Percentiles rank a stretch among this genome's conserved stretches.
phyloP scores from a whole-genome alignment of 2,113 vertebrate species.

The Myiozetetes cayanensis region DNA sequence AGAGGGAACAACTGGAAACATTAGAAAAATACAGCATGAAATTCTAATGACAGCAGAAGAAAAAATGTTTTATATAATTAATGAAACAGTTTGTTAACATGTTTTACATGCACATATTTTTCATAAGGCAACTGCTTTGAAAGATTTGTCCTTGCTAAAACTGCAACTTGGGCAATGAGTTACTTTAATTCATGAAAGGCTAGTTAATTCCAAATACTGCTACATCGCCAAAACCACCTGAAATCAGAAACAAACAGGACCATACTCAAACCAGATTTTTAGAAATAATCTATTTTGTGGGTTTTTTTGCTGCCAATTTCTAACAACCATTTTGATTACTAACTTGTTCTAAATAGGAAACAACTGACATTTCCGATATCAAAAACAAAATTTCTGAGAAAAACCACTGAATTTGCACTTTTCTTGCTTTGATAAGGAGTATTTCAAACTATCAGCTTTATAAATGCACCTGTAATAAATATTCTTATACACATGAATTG shows the following conservation, averaged over 20 bases:
- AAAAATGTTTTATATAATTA: background rate
- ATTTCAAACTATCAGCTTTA: background rate
- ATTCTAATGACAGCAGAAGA: background rate
- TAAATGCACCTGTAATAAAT: background rate
- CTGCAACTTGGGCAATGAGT: background rate
- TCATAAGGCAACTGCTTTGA: background rate
- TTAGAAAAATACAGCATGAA: background rate
- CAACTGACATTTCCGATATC: background rate
- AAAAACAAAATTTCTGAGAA: background rate
- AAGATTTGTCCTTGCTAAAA: background rate
- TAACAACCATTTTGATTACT: background rate
- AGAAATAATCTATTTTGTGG: background rate
- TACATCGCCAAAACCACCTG: background rate
- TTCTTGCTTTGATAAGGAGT: background rate
- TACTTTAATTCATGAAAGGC: background rate
- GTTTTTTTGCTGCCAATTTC: background rate
- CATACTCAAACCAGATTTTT: background rate
- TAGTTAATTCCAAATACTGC: background rate
- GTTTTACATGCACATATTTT: background rate
- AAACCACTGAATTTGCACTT: background rate
- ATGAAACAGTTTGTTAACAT: background rate
- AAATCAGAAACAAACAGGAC: background rate
- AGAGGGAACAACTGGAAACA: background rate
- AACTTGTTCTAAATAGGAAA: background rate
- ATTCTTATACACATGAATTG: background rate